Conservation (phyloP, 2,113 vertebrate genomes). For the Lepisosteus osseus region DNA sequence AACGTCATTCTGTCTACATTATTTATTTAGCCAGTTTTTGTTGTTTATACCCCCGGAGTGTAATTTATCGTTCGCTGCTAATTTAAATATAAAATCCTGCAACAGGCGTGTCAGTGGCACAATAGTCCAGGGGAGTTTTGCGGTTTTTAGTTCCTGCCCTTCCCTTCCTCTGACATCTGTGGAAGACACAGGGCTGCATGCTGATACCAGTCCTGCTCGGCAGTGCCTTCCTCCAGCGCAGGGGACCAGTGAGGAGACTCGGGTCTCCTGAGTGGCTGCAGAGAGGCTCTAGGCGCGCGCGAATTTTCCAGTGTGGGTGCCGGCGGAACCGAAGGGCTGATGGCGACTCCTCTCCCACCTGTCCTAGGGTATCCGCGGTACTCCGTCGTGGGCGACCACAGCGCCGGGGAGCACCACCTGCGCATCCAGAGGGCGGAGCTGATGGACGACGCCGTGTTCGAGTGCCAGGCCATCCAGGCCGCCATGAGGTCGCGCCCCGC, state of each 20-base stretch:
- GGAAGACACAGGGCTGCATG: no score
- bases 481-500: constrained; percentile 92
- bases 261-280: no score
- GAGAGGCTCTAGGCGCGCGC: no score
- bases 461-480: constrained; percentile 94
- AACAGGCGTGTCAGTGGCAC: no score
- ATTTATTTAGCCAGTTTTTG: constrained; percentile 23
- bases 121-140: no score
- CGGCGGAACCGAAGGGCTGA: background rate
- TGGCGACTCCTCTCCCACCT: background rate
- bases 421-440: constrained; percentile 89
- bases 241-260: no score
- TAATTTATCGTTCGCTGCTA: background rate
- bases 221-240: no score
- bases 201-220: no score
- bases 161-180: no score
- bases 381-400: constrained; percentile 89
- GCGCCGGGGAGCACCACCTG: constrained; percentile 89
- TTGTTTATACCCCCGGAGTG: background rate
- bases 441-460: constrained; percentile 89
- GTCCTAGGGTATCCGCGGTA: constrained; percentile 90
- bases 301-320: background rate
- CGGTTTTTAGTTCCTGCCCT: no score
- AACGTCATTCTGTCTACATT: constrained; percentile 21
- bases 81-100: background rate